phyloP scores from a whole-genome alignment of 2,113 vertebrate species.

The Platichthys stellatus region DNA sequence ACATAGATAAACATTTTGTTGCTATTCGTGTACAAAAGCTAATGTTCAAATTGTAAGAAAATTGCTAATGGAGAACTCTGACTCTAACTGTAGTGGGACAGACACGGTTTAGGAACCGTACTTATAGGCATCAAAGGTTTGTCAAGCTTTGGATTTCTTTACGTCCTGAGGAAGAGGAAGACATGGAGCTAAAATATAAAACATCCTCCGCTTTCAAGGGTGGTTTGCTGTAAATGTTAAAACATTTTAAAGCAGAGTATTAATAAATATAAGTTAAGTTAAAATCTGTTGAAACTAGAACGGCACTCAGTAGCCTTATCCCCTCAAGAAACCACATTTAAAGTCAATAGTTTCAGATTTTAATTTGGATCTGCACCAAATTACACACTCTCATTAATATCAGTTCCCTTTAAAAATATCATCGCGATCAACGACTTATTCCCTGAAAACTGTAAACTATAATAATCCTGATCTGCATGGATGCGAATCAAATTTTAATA shows the following conservation, averaged over 20 bases:
- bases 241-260: not conserved
- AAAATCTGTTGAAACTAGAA: too few relatives aligned
- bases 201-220: not conserved
- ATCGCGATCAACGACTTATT: too few relatives aligned
- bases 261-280: too few relatives aligned
- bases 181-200: not conserved
- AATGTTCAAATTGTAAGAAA: not conserved
- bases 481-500: too few relatives aligned
- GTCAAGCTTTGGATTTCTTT: not conserved
- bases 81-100: not conserved
- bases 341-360: too few relatives aligned
- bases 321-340: too few relatives aligned
- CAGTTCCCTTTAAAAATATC: too few relatives aligned
- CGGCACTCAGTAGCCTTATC: too few relatives aligned
- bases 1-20: slow-evolving; percentile 25
- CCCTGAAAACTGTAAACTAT: too few relatives aligned
- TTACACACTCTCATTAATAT: too few relatives aligned
- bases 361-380: too few relatives aligned
- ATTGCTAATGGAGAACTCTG: not conserved
- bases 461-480: too few relatives aligned
- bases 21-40: not conserved
- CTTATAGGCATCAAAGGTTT: not conserved
- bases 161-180: not conserved
- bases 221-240: not conserved
- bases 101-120: not conserved